These are phyloP conservation scores for Vombatus ursinus DNA, from an alignment of 2,113 vertebrate genomes.

Conservation along the genomic window DNA sequence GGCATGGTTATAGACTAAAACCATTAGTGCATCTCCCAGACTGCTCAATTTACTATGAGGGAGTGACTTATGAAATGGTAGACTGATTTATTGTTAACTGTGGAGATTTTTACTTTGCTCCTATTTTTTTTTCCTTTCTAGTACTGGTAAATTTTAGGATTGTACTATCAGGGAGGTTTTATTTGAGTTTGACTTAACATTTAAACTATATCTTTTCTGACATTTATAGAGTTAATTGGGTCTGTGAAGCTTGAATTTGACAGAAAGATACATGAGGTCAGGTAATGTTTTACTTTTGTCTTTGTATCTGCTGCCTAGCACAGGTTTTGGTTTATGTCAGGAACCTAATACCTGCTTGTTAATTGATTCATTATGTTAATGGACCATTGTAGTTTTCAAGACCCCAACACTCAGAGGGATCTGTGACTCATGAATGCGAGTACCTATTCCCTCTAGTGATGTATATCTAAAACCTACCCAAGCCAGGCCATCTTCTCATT, in stretches of 20 bases:
- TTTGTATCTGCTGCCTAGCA: background rate
- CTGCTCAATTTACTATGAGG: background rate
- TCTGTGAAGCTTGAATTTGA: background rate
- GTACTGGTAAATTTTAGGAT: background rate
- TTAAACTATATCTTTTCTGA: background rate
- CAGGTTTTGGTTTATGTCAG: too few relatives aligned
- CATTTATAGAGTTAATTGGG: background rate
- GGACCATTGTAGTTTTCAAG: too few relatives aligned
- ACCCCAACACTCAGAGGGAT: too few relatives aligned
- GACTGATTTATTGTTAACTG: background rate
- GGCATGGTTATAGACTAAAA: background rate
- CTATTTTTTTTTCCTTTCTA: background rate
- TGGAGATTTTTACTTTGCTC: background rate
- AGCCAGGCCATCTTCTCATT: too few relatives aligned
- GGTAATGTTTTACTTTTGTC: background rate
- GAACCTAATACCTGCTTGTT: too few relatives aligned
- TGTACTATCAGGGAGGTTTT: background rate
- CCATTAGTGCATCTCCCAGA: background rate
- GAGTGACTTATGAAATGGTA: background rate
- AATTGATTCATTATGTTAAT: too few relatives aligned
- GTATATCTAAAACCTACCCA: too few relatives aligned
- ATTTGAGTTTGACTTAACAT: background rate
- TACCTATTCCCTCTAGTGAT: too few relatives aligned
- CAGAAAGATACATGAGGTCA: background rate
- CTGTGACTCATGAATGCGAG: too few relatives aligned